phyloP scores from a whole-genome alignment of 1,140 invertebrate species.

The Dendrolimus kikuchii region DNA sequence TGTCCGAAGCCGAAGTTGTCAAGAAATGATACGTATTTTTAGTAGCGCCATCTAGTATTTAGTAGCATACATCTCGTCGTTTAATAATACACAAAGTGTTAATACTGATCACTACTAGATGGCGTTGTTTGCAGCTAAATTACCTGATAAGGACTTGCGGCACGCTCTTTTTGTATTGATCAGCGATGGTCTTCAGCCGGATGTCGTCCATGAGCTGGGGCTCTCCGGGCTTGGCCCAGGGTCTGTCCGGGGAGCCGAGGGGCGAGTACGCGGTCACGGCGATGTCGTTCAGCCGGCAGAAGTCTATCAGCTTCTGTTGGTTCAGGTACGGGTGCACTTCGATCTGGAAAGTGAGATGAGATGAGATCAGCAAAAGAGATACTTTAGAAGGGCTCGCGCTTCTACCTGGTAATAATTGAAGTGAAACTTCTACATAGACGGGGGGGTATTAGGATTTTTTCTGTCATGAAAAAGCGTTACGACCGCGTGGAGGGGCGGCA shows the following conservation, averaged over 20 bases:
- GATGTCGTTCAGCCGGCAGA: slow-evolving; percentile 74
- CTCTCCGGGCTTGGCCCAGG: slow-evolving; percentile 80
- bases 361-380: not conserved
- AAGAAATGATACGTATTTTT: not conserved
- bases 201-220: slow-evolving; percentile 77
- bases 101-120: too few species aligned
- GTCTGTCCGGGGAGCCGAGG: slow-evolving; percentile 76
- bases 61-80: not conserved
- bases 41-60: not conserved
- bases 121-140: slow-evolving; percentile 10
- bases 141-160: slow-evolving; percentile 81
- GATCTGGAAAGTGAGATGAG: slow-evolving; percentile 38
- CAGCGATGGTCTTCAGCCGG: slow-evolving; percentile 75
- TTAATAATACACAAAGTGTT: too few species aligned
- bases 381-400: not conserved
- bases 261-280: slow-evolving; percentile 79
- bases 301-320: slow-evolving; percentile 75
- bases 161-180: slow-evolving; percentile 76
- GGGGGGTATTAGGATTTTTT: too few species aligned
- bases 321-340: slow-evolving; percentile 84
- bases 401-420: too few species aligned
- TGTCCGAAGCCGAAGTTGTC: not conserved
- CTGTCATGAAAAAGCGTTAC: too few species aligned
- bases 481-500: too few species aligned
- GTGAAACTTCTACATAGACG: too few species aligned